These are phyloP conservation scores for Ondatra zibethicus DNA, from an alignment of 2,113 vertebrate species.

Conservation along the genomic window DNA sequence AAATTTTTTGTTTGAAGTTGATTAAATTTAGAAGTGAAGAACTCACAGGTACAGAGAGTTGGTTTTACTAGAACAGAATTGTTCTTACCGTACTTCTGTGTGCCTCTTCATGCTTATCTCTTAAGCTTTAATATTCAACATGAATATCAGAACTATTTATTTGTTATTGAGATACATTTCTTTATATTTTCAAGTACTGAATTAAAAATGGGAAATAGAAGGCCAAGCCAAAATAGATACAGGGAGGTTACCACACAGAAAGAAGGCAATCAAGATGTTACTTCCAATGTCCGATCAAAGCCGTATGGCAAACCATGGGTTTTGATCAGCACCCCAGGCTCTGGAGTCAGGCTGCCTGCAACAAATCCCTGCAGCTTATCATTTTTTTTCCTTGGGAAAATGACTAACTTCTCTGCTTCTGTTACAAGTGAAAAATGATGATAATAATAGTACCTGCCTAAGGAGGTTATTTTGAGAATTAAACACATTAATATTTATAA, in stretches of 20 bases:
- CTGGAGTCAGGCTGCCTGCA: neutral
- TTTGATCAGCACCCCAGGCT: neutral
- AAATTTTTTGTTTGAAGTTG: neutral
- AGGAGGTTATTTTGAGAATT: conserved; percentile 31
- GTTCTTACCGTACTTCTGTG: neutral
- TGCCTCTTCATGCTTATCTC: neutral
- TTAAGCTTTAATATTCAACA: conserved; percentile 19
- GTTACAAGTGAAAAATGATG: neutral
- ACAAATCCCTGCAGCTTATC: neutral
- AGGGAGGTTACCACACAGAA: neutral
- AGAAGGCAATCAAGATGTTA: neutral
- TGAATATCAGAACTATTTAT: neutral
- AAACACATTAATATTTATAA: conserved; percentile 45
- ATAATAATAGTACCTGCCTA: conserved; percentile 28
- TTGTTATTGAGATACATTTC: neutral
- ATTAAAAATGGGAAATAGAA: neutral
- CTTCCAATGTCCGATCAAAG: neutral
- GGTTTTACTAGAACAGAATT: neutral
- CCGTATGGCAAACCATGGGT: neutral
- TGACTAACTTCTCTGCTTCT: neutral
- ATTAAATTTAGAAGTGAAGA: neutral
- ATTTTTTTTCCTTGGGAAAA: neutral
- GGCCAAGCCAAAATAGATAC: neutral
- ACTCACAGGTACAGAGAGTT: neutral
- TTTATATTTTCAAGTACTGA: neutral